phyloP scores from a whole-genome alignment of 2,888 invertebrate species.

The Agrotis segetum region DNA sequence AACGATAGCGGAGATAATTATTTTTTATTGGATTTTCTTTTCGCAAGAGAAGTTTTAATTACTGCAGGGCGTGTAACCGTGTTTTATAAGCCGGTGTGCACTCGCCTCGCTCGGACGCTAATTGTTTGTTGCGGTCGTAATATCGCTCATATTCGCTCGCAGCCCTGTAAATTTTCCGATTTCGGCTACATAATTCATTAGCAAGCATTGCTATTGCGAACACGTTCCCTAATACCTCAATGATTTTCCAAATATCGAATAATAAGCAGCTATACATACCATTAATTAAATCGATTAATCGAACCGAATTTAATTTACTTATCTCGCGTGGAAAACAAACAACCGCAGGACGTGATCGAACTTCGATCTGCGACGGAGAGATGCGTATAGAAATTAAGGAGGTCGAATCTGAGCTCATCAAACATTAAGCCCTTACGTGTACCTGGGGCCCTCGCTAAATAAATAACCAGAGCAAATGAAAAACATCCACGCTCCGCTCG shows the following conservation, averaged over 20 bases:
- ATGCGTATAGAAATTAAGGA: constrained; percentile 84
- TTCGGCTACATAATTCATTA: constrained; percentile 77
- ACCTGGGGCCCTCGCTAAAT: constrained; percentile 85
- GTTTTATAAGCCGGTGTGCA: constrained; percentile 74
- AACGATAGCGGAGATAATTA: constrained; percentile 80
- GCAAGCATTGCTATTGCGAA: constrained; percentile 64
- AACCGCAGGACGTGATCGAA: constrained; percentile 79
- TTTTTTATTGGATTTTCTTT: constrained; percentile 85
- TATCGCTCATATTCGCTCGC: constrained; percentile 77
- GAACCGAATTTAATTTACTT: constrained; percentile 77
- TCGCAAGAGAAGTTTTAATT: constrained; percentile 86
- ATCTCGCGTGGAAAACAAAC: constrained; percentile 70
- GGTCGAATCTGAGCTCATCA: constrained; percentile 87
- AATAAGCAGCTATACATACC: constrained; percentile 48
- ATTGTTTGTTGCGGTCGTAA: constrained; percentile 83
- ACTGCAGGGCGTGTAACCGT: constrained; percentile 74
- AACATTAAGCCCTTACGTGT: constrained; percentile 84
- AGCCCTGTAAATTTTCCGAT: constrained; percentile 75
- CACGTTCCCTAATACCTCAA: constrained; percentile 55
- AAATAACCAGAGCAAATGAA: constrained; percentile 89
- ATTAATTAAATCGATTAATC: constrained; percentile 64
- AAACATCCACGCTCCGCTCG: constrained; percentile 84
- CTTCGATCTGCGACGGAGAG: constrained; percentile 72
- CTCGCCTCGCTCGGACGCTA: constrained; percentile 73
- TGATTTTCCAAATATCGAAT: constrained; percentile 60